These are phyloP conservation scores for Xyrauchen texanus DNA, from an alignment of 2,113 vertebrate genomes.

Conservation along the genomic window DNA sequence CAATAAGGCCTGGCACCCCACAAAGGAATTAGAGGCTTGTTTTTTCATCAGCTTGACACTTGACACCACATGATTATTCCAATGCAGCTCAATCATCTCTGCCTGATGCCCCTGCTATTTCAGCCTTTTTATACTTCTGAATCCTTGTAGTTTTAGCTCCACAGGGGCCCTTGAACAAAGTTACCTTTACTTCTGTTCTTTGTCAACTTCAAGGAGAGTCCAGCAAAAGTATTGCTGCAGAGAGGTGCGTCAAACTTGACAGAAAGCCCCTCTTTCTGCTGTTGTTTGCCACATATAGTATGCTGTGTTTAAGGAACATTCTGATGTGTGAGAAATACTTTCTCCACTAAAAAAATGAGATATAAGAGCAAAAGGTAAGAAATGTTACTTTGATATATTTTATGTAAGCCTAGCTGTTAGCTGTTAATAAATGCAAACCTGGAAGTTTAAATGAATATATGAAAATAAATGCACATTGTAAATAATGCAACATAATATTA, in stretches of 20 bases:
- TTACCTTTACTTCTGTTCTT: constrained; percentile 22
- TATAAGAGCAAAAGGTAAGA: constrained; percentile 55
- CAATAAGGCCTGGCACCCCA: constrained; percentile 48
- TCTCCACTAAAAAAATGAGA: constrained; percentile 50
- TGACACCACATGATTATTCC: constrained; percentile 81
- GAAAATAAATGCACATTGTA: no score
- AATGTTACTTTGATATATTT: no score
- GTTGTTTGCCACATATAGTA: constrained; percentile 24
- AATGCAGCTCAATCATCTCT: constrained; percentile 73
- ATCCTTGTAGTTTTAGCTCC: constrained; percentile 63
- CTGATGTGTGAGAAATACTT: constrained; percentile 24
- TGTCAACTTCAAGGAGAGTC: constrained; percentile 36
- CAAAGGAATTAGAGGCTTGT: constrained; percentile 79
- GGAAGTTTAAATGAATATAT: no score
- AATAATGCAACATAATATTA: no score
- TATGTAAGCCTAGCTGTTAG: no score
- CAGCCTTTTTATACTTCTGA: constrained; percentile 58
- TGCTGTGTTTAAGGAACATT: constrained; percentile 31
- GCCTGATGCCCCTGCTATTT: constrained; percentile 65
- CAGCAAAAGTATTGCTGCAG: not conserved
- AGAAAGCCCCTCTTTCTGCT: constrained; percentile 21
- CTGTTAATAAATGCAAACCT: no score
- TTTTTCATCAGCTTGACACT: constrained; percentile 85
- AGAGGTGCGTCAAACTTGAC: not conserved
- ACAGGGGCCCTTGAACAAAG: constrained; percentile 50